These are phyloP conservation scores for Nebria ingens DNA, from an alignment of 1,140 invertebrate species.

Conservation along the genomic window DNA sequence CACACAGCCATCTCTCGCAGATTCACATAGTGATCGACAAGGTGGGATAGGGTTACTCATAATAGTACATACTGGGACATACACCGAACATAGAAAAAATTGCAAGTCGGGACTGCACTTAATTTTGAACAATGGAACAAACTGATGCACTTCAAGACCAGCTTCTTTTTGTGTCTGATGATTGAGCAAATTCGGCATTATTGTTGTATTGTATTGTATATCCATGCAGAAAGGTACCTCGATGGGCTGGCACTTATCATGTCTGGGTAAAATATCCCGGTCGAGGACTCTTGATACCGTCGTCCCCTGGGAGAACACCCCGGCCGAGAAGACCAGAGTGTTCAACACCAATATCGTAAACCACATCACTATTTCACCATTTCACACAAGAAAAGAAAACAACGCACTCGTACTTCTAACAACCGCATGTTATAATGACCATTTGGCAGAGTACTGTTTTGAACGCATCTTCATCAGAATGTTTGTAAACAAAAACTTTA, in stretches of 20 bases:
- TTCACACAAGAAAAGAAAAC: background rate
- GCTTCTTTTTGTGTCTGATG: constrained; percentile 94
- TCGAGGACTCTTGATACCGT: background rate
- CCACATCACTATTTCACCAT: background rate
- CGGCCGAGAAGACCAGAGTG: background rate
- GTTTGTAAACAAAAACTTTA: too few species aligned
- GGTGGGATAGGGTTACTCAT: constrained; percentile 83
- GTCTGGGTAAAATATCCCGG: constrained; percentile 50
- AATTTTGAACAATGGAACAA: constrained; percentile 91
- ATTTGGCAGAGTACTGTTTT: background rate
- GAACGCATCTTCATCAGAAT: background rate
- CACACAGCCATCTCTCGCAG: constrained; percentile 82
- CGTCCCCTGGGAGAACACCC: background rate
- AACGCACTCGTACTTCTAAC: background rate
- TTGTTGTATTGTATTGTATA: constrained; percentile 89
- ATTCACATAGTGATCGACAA: constrained; percentile 82
- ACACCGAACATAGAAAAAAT: constrained; percentile 93
- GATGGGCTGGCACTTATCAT: constrained; percentile 85
- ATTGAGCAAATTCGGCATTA: constrained; percentile 89
- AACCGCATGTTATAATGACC: constrained; percentile 2
- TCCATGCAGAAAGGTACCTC: constrained; percentile 86
- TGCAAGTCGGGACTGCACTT: constrained; percentile 89
- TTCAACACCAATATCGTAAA: background rate
- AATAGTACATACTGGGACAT: constrained; percentile 92
- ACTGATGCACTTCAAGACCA: constrained; percentile 85